phyloP scores from a whole-genome alignment of 2,888 invertebrate species.

The Plemyria rubiginata region DNA sequence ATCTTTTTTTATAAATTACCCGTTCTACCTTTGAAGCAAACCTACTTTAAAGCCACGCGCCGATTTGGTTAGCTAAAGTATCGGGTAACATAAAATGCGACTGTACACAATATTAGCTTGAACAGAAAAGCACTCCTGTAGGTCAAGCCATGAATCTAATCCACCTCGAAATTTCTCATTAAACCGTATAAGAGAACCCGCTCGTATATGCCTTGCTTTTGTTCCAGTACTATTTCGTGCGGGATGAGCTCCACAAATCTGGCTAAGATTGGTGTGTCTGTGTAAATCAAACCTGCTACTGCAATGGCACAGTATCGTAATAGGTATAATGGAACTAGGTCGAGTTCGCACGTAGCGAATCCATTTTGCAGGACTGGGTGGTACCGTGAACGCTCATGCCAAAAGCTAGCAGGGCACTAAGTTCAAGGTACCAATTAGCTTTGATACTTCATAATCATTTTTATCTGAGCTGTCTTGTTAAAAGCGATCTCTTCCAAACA shows the following conservation, averaged over 20 bases:
- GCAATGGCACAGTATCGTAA: conserved; percentile 45
- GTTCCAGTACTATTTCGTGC: conserved; percentile 14
- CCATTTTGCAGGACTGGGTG: conserved; percentile 55
- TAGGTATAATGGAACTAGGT: conserved; percentile 60
- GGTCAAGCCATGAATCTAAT: no score
- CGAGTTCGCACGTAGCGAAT: conserved; percentile 62
- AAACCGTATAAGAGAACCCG: background rate
- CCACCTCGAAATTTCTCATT: no score
- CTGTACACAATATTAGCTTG: no score
- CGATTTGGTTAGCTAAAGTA: no score
- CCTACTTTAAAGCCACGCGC: no score
- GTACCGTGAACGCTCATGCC: conserved; percentile 33
- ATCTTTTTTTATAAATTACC: no score
- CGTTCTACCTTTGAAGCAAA: no score
- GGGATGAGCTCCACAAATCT: conserved; percentile 38
- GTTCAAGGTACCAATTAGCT: background rate
- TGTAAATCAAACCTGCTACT: conserved; percentile 42
- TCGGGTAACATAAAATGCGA: no score
- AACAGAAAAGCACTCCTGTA: no score
- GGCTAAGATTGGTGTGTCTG: conserved; percentile 42
- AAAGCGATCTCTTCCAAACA: background rate
- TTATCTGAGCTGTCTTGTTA: no score
- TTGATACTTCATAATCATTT: no score
- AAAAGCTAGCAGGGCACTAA: background rate
- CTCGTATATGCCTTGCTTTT: conserved; percentile 12